Evolutionary conservation across 2,888 invertebrate genomes (phyloP).

Genomic region (Thyatira batis): DNA sequence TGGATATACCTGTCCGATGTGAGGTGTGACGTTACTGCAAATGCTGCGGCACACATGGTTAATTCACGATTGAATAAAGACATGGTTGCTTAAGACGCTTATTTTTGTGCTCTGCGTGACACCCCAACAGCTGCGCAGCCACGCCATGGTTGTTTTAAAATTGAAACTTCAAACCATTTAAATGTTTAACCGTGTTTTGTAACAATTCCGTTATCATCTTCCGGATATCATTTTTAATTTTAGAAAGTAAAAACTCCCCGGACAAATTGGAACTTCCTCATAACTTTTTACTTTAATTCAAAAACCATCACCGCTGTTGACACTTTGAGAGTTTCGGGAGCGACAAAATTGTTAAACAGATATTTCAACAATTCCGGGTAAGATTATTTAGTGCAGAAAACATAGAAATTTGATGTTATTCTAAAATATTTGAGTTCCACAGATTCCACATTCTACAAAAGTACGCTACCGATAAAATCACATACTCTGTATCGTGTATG

Average conservation of each 20-base stretch:
- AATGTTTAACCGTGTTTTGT: background rate
- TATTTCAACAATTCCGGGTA: too few species aligned
- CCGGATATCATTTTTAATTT: background rate
- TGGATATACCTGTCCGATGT: conserved; percentile 37
- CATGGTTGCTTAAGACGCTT: background rate
- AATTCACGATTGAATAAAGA: background rate
- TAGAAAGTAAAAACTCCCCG: background rate
- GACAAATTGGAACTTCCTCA: background rate
- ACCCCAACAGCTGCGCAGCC: background rate
- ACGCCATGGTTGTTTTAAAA: background rate
- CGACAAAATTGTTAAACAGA: background rate
- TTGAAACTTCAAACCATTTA: background rate
- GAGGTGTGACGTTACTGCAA: conserved; percentile 17
- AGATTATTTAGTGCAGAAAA: too few species aligned
- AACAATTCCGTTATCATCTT: background rate
- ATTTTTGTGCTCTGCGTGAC: background rate
- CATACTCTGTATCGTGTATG: conserved; percentile 19
- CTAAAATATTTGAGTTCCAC: background rate
- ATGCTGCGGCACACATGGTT: background rate
- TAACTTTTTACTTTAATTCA: conserved; percentile 3
- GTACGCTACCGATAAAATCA: conserved; percentile 25
- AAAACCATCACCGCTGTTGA: conserved; percentile 1
- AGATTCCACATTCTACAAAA: background rate
- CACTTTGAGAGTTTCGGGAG: background rate
- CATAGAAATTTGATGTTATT: background rate